These are phyloP conservation scores for Diloba caeruleocephala DNA, from an alignment of 2,888 invertebrate species.

Conservation along the genomic window DNA sequence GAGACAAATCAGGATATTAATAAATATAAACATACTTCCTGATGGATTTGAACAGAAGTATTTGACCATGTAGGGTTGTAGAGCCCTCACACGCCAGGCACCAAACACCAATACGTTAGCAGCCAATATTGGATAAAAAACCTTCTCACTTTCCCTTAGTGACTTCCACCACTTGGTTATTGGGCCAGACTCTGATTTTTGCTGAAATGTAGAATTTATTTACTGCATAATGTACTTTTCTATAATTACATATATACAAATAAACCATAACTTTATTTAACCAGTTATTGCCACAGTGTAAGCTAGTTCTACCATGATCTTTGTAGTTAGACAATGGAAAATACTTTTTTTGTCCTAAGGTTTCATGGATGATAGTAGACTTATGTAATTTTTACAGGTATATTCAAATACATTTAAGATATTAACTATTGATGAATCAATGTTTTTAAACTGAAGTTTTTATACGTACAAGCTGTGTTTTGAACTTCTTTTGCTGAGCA, in stretches of 20 bases:
- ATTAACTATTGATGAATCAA: too few species aligned
- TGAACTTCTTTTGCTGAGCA: conserved; percentile 74
- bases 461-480: conserved; percentile 68
- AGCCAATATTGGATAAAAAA: conserved; percentile 94
- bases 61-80: conserved; percentile 93
- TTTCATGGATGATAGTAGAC: too few species aligned
- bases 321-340: too few species aligned
- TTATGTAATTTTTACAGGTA: too few species aligned
- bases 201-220: conserved; percentile 18
- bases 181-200: conserved; percentile 79
- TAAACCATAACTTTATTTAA: too few species aligned
- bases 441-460: not conserved
- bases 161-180: conserved; percentile 92
- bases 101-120: conserved; percentile 94
- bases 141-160: conserved; percentile 92
- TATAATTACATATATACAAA: too few species aligned
- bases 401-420: too few species aligned
- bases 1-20: too few species aligned
- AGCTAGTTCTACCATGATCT: too few species aligned
- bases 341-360: too few species aligned
- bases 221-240: too few species aligned
- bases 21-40: conserved; percentile 89
- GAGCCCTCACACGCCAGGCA: conserved; percentile 93
- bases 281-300: too few species aligned
- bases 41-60: conserved; percentile 96